These are phyloP conservation scores for Aleiodes alternator DNA, from an alignment of 2,888 invertebrate genomes.

Conservation along the genomic window DNA sequence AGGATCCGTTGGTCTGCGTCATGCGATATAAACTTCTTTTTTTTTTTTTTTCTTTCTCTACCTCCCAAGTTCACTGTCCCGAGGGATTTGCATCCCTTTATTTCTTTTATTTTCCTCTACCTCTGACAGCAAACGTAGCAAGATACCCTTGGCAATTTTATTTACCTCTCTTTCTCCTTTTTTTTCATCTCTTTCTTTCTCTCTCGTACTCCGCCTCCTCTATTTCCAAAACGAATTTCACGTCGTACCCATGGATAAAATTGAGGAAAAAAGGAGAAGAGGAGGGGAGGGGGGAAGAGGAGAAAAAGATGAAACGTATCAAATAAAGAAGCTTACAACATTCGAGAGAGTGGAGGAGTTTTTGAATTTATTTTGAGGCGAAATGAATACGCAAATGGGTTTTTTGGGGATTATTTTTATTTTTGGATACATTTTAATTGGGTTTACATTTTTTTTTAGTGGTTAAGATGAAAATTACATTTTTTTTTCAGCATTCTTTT, in stretches of 20 bases:
- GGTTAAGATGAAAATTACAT: too few relatives aligned
- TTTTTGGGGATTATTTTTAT: too few relatives aligned
- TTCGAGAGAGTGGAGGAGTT: background rate
- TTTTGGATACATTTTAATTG: too few relatives aligned
- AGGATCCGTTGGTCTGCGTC: conserved; percentile 50
- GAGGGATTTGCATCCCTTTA: conserved; percentile 63
- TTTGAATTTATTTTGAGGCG: background rate
- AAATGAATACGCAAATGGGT: background rate
- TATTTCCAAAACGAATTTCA: too few relatives aligned
- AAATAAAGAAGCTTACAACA: too few relatives aligned
- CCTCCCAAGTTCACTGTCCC: conserved; percentile 54
- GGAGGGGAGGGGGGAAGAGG: too few relatives aligned
- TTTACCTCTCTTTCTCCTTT: conserved; percentile 24
- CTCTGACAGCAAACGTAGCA: conserved; percentile 6
- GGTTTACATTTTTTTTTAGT: too few relatives aligned
- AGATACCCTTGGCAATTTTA: conserved; percentile 33
- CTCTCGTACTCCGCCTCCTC: conserved; percentile 13
- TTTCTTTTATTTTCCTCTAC: conserved; percentile 50
- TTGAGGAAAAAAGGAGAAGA: too few relatives aligned
- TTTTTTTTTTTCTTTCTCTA: too few relatives aligned
- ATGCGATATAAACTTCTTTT: conserved; percentile 60
- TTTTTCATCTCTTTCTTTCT: background rate
- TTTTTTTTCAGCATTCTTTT: conserved; percentile 21
- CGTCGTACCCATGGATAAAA: too few relatives aligned
- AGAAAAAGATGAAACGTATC: too few relatives aligned